phyloP scores from a whole-genome alignment of 2,888 invertebrate genomes.

The Ceraclea dissimilis region DNA sequence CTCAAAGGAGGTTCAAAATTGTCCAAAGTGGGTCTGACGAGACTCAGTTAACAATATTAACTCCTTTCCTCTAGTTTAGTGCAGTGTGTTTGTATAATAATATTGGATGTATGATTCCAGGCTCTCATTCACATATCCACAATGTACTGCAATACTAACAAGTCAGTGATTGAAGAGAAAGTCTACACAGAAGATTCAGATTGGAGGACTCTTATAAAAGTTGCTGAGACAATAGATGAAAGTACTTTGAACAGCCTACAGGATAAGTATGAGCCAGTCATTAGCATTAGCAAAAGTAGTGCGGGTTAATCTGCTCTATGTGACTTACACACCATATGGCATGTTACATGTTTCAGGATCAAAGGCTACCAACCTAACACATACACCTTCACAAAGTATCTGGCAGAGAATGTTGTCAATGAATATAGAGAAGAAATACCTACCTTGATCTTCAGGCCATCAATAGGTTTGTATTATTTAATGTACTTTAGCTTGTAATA shows the following conservation, averaged over 20 bases:
- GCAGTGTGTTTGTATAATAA: too few species aligned
- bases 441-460: slow-evolving; percentile 25
- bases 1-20: too few species aligned
- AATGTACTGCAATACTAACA: slow-evolving; percentile 9
- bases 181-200: slow-evolving; percentile 8
- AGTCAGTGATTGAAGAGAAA: slow-evolving; percentile 13
- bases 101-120: too few species aligned
- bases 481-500: too few species aligned
- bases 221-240: slow-evolving; percentile 22
- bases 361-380: slow-evolving; percentile 25
- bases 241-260: slow-evolving; percentile 16
- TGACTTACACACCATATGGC: too few species aligned
- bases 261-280: slow-evolving; percentile 9
- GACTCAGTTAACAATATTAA: too few species aligned
- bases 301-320: too few species aligned
- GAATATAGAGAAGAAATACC: slow-evolving; percentile 23
- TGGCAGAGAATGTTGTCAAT: slow-evolving; percentile 22
- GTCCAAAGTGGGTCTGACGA: too few species aligned
- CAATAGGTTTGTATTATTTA: slow-evolving; percentile 25
- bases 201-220: slow-evolving; percentile 24
- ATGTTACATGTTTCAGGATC: slow-evolving; percentile 10
- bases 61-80: too few species aligned
- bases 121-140: slow-evolving; percentile 16
- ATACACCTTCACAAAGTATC: slow-evolving; percentile 26
- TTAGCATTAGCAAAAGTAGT: too few species aligned